Evolutionary conservation across 64 coral and sea anemone genomes (phyloP), one percentile per base, ranked within the genome.

Genomic region (Orbicella faveolata): DNA sequence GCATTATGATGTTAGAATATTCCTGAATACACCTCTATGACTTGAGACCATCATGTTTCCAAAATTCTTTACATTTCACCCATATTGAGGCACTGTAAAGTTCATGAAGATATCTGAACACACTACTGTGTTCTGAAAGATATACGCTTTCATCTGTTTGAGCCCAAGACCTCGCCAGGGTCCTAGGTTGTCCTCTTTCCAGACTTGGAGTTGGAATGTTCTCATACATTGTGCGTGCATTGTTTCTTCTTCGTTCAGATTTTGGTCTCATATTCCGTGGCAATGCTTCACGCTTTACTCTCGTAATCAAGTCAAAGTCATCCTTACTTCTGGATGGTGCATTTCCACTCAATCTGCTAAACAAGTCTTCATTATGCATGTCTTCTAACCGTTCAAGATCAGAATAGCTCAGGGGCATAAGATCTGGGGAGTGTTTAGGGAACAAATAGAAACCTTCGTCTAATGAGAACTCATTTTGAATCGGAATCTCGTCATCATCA

Each of bases 31-130:
- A 19, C 64, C 18, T 23, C 23, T 19, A 20, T 67, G 64, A 6
- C 23, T 20, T 67, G 64, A 67, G 18, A 67, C 21, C 21, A 67
- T 67, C 93, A 64, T 95, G 90, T 39, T 84, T 80, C 41, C 94
- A 94, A 91, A 78, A 95, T 88, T 99, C 97, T 77, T 94, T 93
- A 33, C 93, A 94, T 89, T 99, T 99, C 35, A 96, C 94, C 94
- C 97, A 96, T 84, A 99, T 96, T 86, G 97, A 95, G 6, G 91
- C 97, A 53, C 97, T 94, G 90, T 95, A 99, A 18, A 86, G 78
- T 75, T 95, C 84, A 92, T 99, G 97, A 39, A 99, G 89, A 59
- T 87, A 66, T 59, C 80, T 93, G 76, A 99, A 99, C 6, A 76
- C 36, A 48, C 91, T 95, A 0, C 73, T 26, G 54, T 86, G 76